A percentile compares a stretch with the other conserved stretches of the same genome.
phyloP scores from a whole-genome alignment of 2,113 vertebrate species.

The Siphamia tubifer region DNA sequence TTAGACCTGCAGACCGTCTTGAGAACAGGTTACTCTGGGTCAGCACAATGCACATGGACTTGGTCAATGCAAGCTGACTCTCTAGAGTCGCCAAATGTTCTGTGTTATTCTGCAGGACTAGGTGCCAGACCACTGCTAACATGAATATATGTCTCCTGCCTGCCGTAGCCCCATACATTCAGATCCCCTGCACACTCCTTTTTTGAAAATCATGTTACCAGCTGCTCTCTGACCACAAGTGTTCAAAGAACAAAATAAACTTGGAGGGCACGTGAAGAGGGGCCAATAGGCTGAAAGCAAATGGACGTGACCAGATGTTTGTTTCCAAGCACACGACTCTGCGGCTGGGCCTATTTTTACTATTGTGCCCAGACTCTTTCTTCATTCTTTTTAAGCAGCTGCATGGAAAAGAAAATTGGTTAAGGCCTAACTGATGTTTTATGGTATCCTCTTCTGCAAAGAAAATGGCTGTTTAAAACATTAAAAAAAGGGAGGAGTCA shows the following conservation, averaged over 20 bases:
- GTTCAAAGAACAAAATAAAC: conserved; percentile 78
- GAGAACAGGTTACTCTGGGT: conserved; percentile 30
- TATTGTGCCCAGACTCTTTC: conserved; percentile 76
- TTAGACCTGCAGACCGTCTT: conserved; percentile 14
- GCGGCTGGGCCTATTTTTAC: conserved; percentile 80
- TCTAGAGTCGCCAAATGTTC: conserved; percentile 34
- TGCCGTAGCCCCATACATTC: conserved; percentile 49
- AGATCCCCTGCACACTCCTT: conserved; percentile 51
- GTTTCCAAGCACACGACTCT: conserved; percentile 78
- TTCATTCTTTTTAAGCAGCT: conserved; percentile 74
- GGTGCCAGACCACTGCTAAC: conserved; percentile 63
- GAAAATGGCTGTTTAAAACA: conserved; percentile 76
- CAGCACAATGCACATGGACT: conserved; percentile 19
- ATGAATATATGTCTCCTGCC: conserved; percentile 55
- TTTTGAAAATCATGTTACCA: conserved; percentile 74
- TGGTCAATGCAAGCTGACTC: conserved; percentile 4
- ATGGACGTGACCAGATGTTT: conserved; percentile 79
- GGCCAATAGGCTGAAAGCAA: conserved; percentile 64
- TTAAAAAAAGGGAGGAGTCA: conserved; percentile 77
- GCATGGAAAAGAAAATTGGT: conserved; percentile 78
- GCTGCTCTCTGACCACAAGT: conserved; percentile 72
- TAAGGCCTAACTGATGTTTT: conserved; percentile 78
- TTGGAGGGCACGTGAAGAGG: conserved; percentile 64
- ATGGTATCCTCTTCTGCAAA: conserved; percentile 77
- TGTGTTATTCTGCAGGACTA: conserved; percentile 45